These are phyloP conservation scores for Todiramphus saurophagus DNA, from an alignment of 2,113 vertebrate species.

Conservation along the genomic window DNA sequence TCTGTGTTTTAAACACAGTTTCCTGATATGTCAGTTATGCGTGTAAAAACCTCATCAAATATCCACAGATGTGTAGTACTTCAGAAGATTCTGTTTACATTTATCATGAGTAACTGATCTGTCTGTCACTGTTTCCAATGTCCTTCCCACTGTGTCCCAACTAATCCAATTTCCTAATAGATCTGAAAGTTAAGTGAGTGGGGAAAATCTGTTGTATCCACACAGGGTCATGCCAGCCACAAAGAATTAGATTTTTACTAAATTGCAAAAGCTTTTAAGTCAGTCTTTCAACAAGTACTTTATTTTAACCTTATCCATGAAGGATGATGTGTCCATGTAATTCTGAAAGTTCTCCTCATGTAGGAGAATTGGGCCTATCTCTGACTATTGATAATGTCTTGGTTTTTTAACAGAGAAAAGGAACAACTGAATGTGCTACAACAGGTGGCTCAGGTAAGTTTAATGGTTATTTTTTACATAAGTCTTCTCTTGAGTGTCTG, in stretches of 20 bases:
- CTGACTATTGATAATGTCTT: not conserved
- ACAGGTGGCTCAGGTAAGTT: conserved; percentile 56
- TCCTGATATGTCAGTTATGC: not conserved
- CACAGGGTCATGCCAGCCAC: not conserved
- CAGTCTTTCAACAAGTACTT: not conserved
- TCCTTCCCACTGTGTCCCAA: not conserved
- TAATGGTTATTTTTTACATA: not conserved
- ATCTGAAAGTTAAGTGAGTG: not conserved
- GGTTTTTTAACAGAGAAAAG: conserved; percentile 57
- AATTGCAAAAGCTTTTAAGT: conserved; percentile 38
- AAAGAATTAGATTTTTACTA: conserved; percentile 6
- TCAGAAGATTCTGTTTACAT: not conserved
- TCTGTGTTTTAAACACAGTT: not conserved
- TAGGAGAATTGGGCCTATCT: not conserved
- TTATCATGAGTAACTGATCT: not conserved
- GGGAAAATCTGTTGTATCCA: not conserved
- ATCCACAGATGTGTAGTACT: not conserved
- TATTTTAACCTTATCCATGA: not conserved
- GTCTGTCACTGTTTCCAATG: not conserved
- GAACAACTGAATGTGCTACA: conserved; percentile 31
- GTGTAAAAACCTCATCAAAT: not conserved
- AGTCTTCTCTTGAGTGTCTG: not conserved
- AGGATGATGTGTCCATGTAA: not conserved
- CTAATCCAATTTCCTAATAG: conserved; percentile 32
- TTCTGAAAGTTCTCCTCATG: not conserved